Evolutionary conservation across 2,797 vertebrate species (phyloP).

Genomic region (Paramormyrops hopkinsi): DNA sequence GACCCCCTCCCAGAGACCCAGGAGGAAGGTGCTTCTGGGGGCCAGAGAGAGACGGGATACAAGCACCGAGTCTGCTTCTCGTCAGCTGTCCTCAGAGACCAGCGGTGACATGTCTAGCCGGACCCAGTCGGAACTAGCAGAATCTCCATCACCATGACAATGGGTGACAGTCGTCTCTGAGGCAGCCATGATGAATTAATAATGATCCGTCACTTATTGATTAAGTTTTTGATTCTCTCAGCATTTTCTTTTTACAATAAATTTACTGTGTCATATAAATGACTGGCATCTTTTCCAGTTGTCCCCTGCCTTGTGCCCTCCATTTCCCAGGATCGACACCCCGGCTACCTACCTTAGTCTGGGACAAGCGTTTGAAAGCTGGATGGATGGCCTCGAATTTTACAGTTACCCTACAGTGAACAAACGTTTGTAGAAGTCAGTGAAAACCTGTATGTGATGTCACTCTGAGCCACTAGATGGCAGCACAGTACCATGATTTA

Average conservation of each 20-base stretch:
- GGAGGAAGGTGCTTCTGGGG: constrained; percentile 50
- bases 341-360: not conserved
- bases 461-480: not conserved
- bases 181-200: not conserved
- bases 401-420: not conserved
- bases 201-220: not conserved
- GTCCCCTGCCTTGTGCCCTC: not conserved
- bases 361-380: not conserved
- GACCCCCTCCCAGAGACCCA: constrained; percentile 35
- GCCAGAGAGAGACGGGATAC: not conserved
- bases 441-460: not conserved
- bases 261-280: not conserved
- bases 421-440: not conserved
- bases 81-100: constrained; percentile 25
- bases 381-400: not conserved
- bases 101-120: not conserved
- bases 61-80: not conserved
- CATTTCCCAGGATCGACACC: not conserved
- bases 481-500: not conserved
- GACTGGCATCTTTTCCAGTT: not conserved
- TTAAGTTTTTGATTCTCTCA: not conserved
- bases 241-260: not conserved
- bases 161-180: not conserved
- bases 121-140: not conserved
- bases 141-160: not conserved